A percentile compares a stretch with the other conserved stretches of the same genome.
Conservation (phyloP, 1,140 invertebrate species). For the Vollenhovia emeryi region DNA sequence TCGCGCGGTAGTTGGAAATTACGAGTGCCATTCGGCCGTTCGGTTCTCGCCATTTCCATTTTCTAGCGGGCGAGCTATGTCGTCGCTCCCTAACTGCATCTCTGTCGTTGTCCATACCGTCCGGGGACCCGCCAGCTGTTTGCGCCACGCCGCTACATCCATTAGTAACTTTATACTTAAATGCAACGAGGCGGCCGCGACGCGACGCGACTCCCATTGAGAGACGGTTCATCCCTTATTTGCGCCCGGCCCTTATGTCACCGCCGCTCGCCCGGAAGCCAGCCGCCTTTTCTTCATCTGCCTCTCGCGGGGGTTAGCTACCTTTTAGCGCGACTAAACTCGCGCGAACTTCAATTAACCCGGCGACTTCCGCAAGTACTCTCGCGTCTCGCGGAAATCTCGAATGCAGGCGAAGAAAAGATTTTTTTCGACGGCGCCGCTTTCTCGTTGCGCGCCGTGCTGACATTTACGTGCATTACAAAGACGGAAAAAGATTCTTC, state of each 20-base stretch:
- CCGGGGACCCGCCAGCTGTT: constrained; percentile 30
- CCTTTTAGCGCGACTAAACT: constrained; percentile 33
- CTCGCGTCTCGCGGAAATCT: constrained; percentile 16
- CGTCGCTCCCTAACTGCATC: constrained; percentile 28
- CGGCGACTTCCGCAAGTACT: neutral
- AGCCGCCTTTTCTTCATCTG: neutral
- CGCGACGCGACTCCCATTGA: constrained; percentile 22
- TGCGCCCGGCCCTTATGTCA: constrained; percentile 25
- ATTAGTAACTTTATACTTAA: constrained; percentile 75
- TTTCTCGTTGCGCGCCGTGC: neutral
- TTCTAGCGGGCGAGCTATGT: constrained; percentile 25
- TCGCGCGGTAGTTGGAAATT: neutral
- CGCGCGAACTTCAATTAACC: constrained; percentile 39
- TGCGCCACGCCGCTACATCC: constrained; percentile 54
- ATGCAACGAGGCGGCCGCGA: constrained; percentile 55
- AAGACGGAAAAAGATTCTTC: neutral
- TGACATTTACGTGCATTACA: neutral
- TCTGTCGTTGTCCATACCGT: constrained; percentile 25
- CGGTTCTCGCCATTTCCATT: constrained; percentile 10
- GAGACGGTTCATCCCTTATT: constrained; percentile 30
- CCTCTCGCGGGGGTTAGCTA: neutral
- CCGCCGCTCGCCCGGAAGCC: neutral
- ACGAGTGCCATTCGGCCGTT: neutral
- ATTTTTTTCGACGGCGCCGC: neutral
- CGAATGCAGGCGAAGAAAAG: neutral